Evolutionary conservation across 2,888 invertebrate genomes (phyloP).

Genomic region (Cancer borealis): DNA sequence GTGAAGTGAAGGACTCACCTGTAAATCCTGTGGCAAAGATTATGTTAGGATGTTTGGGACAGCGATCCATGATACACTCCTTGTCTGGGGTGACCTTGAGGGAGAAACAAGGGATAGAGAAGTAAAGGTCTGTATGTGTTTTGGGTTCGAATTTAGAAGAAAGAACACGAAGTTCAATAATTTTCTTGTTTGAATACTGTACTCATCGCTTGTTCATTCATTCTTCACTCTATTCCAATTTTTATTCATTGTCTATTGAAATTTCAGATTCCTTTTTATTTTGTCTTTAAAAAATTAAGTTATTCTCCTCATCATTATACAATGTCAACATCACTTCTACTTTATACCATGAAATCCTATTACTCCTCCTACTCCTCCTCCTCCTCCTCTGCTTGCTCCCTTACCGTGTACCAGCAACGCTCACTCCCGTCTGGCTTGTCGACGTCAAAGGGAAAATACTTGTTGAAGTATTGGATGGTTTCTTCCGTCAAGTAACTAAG

Average conservation of each 20-base stretch:
- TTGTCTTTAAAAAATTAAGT: too few relatives aligned
- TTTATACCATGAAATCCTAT: not conserved
- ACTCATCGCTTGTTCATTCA: too few relatives aligned
- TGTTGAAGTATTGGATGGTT: not conserved
- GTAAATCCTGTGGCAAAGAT: slow-evolving; percentile 17
- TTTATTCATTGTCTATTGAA: too few relatives aligned
- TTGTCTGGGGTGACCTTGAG: slow-evolving; percentile 25
- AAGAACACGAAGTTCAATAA: too few relatives aligned
- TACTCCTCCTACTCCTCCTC: not conserved
- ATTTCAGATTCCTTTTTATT: too few relatives aligned
- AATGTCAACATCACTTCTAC: not conserved
- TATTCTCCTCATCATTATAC: not conserved
- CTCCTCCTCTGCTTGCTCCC: not conserved
- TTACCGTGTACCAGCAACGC: slow-evolving; percentile 48
- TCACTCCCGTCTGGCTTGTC: slow-evolving; percentile 24
- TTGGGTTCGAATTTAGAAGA: too few relatives aligned
- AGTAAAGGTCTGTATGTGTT: not conserved
- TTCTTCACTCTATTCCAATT: too few relatives aligned
- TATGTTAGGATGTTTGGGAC: slow-evolving; percentile 45
- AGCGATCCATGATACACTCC: slow-evolving; percentile 44
- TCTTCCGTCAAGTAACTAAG: not conserved
- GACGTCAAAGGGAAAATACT: not conserved
- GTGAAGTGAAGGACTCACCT: not conserved
- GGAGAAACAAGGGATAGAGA: not conserved
- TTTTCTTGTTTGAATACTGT: too few relatives aligned